A percentile compares a stretch with the other conserved stretches of the same genome.
These are phyloP conservation scores for Tarsius wallacei DNA, from an alignment of 2,797 vertebrate genomes.

Conservation along the genomic window DNA sequence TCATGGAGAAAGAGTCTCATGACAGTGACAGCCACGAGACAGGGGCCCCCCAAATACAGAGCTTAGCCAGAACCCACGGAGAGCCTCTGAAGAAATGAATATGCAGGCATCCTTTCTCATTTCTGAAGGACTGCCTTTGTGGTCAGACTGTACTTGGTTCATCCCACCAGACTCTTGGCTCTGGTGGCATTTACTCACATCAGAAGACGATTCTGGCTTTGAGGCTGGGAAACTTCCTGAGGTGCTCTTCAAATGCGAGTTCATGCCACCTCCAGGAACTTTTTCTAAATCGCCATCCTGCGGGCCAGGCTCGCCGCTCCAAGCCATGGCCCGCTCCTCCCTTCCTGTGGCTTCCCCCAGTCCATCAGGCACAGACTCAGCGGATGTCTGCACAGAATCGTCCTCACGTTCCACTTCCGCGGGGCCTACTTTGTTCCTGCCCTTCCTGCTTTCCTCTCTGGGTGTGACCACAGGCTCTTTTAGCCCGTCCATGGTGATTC, in stretches of 20 bases:
- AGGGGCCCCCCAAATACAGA: too few relatives aligned
- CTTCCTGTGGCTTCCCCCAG: neutral
- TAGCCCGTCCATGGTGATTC: too few relatives aligned
- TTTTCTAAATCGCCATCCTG: neutral
- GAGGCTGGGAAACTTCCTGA: neutral
- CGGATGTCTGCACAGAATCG: neutral
- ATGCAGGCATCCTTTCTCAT: neutral
- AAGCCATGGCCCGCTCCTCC: neutral
- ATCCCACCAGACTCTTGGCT: neutral
- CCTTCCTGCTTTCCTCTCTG: neutral
- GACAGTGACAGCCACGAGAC: too few relatives aligned
- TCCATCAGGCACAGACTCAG: neutral
- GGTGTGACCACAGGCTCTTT: neutral
- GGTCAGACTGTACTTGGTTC: neutral
- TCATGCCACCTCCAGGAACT: neutral
- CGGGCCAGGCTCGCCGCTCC: neutral
- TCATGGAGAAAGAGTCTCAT: too few relatives aligned
- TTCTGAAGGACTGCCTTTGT: neutral
- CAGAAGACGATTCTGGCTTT: neutral
- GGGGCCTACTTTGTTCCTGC: accelerated
- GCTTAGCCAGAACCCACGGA: neutral
- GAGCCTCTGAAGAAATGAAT: neutral
- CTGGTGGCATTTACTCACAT: neutral
- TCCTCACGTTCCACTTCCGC: too few relatives aligned
- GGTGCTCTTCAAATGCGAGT: neutral